Percentiles rank a stretch among this genome's conserved stretches.
Evolutionary conservation across 2,797 vertebrate genomes (phyloP).

Genomic region (Lepus oiostolus): DNA sequence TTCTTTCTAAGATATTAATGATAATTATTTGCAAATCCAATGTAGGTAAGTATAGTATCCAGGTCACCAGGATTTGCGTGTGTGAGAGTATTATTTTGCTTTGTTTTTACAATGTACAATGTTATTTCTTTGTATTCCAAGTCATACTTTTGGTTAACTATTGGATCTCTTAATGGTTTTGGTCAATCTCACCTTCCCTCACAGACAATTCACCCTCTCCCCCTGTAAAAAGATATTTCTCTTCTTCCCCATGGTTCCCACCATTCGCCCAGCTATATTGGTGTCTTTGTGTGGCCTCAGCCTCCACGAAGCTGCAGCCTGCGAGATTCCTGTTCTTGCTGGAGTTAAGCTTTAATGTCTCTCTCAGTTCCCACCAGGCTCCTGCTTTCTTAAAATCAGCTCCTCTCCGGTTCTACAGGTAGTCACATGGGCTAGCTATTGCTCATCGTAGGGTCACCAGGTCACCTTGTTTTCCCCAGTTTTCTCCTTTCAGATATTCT

Average conservation of each 20-base stretch:
- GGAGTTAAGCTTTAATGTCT: background rate
- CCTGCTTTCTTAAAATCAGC: background rate
- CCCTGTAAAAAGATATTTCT: background rate
- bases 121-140: background rate
- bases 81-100: background rate
- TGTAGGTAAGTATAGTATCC: background rate
- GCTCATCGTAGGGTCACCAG: background rate
- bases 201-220: background rate
- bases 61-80: background rate
- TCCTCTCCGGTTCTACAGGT: background rate
- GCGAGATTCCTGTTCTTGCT: background rate
- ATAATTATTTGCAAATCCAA: background rate
- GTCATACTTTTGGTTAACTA: background rate
- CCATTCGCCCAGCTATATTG: too few relatives aligned
- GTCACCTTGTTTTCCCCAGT: background rate
- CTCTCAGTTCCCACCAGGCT: background rate
- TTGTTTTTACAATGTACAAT: background rate
- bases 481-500: background rate
- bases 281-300: background rate
- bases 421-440: background rate
- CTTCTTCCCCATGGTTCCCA: background rate
- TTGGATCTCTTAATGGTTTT: background rate
- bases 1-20: background rate
- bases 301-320: background rate
- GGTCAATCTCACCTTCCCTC: background rate